Conservation (phyloP, 1,140 invertebrate species). For the Cotesia typhae region DNA sequence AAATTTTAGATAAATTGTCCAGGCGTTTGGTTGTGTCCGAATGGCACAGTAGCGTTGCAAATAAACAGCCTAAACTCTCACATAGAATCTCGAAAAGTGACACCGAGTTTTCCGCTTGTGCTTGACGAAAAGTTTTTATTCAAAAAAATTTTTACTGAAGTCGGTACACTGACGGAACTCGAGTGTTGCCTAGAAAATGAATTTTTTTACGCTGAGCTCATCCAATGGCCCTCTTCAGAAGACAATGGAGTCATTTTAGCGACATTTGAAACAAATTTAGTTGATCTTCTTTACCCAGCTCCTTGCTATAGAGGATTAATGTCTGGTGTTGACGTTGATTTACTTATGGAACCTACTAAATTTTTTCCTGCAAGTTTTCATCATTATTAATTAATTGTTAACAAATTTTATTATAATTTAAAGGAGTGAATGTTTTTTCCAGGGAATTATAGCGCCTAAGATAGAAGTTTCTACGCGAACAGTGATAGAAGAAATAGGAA, state of each 20-base stretch:
- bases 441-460: constrained; percentile 72
- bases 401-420: constrained; percentile 3
- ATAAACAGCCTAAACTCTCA: constrained; percentile 70
- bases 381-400: not conserved
- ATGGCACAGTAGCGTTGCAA: constrained; percentile 72
- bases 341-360: constrained; percentile 73
- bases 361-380: constrained; percentile 69
- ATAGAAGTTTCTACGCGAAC: constrained; percentile 69
- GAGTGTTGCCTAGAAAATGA: constrained; percentile 65
- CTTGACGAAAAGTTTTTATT: constrained; percentile 74
- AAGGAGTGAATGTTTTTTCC: constrained; percentile 38
- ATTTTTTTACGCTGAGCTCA: constrained; percentile 70
- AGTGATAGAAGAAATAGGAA: constrained; percentile 64
- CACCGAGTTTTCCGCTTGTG: constrained; percentile 72
- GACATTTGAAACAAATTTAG: constrained; percentile 70
- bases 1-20: constrained; percentile 74
- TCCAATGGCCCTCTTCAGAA: constrained; percentile 69
- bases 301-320: constrained; percentile 60
- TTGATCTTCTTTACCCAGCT: constrained; percentile 72
- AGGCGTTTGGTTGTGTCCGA: constrained; percentile 78
- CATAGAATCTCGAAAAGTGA: constrained; percentile 68
- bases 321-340: constrained; percentile 69
- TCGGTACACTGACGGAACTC: constrained; percentile 63
- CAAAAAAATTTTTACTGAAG: constrained; percentile 69
- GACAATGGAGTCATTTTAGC: constrained; percentile 67